Evolutionary conservation across 2,888 invertebrate genomes (phyloP).

Genomic region (Axea sp.): DNA sequence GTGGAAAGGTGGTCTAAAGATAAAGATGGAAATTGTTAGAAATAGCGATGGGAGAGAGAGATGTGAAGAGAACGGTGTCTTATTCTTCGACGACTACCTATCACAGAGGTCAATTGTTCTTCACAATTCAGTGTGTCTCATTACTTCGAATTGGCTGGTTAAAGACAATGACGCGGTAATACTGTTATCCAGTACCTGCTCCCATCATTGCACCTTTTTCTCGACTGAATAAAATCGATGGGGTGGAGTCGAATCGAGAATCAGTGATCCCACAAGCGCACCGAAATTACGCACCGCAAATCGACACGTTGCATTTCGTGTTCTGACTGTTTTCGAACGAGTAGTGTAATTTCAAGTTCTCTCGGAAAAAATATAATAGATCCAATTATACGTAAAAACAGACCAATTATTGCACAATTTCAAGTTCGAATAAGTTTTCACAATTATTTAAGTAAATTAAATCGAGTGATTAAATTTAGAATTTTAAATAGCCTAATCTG

Average conservation of each 20-base stretch:
- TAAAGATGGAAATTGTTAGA: not conserved
- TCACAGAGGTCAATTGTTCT: constrained; percentile 74
- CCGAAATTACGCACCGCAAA: constrained; percentile 9
- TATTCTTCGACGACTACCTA: constrained; percentile 47
- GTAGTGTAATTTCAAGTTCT: too few species aligned
- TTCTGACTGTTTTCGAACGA: too few species aligned
- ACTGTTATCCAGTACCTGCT: constrained; percentile 70
- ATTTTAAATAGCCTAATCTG: too few species aligned
- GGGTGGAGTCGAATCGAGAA: constrained; percentile 32
- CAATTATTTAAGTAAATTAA: too few species aligned
- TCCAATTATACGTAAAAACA: too few species aligned
- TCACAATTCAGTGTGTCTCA: constrained; percentile 76
- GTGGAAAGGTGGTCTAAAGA: constrained; percentile 45
- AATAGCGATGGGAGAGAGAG: not conserved
- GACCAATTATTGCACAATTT: too few species aligned
- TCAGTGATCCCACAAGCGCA: constrained; percentile 14
- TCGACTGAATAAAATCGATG: constrained; percentile 47
- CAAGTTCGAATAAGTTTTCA: too few species aligned
- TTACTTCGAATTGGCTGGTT: constrained; percentile 78
- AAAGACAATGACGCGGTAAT: constrained; percentile 77
- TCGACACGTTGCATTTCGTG: constrained; percentile 18
- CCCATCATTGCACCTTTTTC: constrained; percentile 9
- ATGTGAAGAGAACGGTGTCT: constrained; percentile 1
- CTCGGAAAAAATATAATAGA: too few species aligned
- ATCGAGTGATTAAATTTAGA: too few species aligned